Evolutionary conservation across 2,888 invertebrate genomes (phyloP), one percentile per base, ranked within the genome.

Genomic region (Mellilla xanthometata): DNA sequence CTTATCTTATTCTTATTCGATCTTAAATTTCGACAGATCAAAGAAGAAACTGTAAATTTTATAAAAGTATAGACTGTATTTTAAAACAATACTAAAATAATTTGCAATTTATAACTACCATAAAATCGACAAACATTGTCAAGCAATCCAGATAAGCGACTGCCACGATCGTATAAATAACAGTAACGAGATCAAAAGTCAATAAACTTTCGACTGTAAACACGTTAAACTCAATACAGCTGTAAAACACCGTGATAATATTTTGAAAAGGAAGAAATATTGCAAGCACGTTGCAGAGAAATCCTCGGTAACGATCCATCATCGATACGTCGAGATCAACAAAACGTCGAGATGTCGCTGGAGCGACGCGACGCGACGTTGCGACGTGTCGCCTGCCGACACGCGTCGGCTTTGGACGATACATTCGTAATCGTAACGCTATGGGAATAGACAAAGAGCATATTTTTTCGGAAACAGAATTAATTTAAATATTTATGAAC

Each of bases 291-390:
- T 51, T 32, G 39, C 39, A 49, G 44, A 65, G 54, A 63, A 69
- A 65, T 66, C 61, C 60, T 41, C 44, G 49, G 39, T 44, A 40
- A 54, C 62, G 57, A 70, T 76, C 68, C 63, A 76, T 77, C 76
- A 76, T 59, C 39, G 53, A 39, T 53, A 60, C 63, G 68, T 60
- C 65, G 63, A 47, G 19, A 29, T 41, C 27, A 28, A 42, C 39
- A 48, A 39, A 49, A 41, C 52, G 40, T 36, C 43, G 58, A 43
- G 2, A 2, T 56, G 58, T 61, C 54, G 64, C 65, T 75, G 12
- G 13, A 73, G 72, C 62, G 65, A 57, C 15, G 2, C 15, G 15
- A 6, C 15, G n/a, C n/a, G n/a, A 19, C 15, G 15, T 19, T 6
- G 15, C 15, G 6, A 19, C n/a, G n/a, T 19, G 15, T 19, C 15